Conservation (phyloP, 2,888 invertebrate genomes). For the Drosophila helvetica region DNA sequence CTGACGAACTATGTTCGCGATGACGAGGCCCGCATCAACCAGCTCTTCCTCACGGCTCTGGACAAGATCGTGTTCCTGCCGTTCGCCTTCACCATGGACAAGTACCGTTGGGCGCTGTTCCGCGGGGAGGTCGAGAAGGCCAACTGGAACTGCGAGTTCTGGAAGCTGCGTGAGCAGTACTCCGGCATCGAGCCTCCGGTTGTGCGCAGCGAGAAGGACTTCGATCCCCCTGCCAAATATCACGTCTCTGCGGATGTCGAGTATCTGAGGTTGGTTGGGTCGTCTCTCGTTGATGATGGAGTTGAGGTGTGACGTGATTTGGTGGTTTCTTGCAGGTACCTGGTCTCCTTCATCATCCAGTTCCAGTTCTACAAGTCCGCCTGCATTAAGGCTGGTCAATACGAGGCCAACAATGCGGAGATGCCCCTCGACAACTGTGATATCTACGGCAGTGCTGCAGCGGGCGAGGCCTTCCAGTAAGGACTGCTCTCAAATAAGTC, state of each 20-base stretch:
- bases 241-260: constrained; percentile 89
- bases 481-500: constrained; percentile 42
- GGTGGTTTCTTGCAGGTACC: constrained; percentile 85
- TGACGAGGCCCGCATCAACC: constrained; percentile 87
- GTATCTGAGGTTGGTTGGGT: constrained; percentile 86
- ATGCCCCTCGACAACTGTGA: constrained; percentile 93
- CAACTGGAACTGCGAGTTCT: constrained; percentile 88
- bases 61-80: constrained; percentile 89
- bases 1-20: constrained; percentile 87
- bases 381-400: constrained; percentile 91
- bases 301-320: not conserved
- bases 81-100: constrained; percentile 88
- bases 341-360: constrained; percentile 91
- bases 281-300: too few species aligned
- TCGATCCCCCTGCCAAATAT: constrained; percentile 91
- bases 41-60: constrained; percentile 88
- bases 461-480: constrained; percentile 89
- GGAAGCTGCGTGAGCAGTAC: constrained; percentile 86
- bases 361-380: constrained; percentile 91
- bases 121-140: constrained; percentile 86
- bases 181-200: constrained; percentile 89
- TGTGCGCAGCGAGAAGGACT: constrained; percentile 87
- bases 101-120: constrained; percentile 89
- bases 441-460: constrained; percentile 91
- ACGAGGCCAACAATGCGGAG: constrained; percentile 87